Evolutionary conservation across 2,113 vertebrate species (phyloP).

Genomic region (Azemiops feae): DNA sequence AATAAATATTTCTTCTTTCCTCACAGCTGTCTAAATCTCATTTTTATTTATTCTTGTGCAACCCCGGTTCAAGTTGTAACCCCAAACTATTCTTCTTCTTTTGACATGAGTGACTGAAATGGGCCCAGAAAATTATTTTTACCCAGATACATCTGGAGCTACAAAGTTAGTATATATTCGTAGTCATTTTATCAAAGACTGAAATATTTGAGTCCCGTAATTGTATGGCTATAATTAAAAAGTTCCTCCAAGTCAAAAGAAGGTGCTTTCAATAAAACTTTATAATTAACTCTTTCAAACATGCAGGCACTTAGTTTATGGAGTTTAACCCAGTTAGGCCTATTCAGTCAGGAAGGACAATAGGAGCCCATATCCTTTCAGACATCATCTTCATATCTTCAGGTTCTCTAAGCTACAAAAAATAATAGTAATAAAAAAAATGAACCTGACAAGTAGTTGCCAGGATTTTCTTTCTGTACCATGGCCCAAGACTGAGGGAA

Average conservation of each 20-base stretch:
- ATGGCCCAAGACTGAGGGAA: neutral
- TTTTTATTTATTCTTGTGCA: too few species aligned
- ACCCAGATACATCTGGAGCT: neutral
- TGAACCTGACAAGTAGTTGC: neutral
- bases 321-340: neutral
- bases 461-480: neutral
- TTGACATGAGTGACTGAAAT: neutral
- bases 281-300: neutral
- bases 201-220: neutral
- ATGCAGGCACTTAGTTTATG: neutral
- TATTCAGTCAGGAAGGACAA: neutral
- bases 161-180: neutral
- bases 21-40: too few species aligned
- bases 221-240: neutral
- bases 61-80: too few species aligned
- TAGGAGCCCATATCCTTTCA: neutral
- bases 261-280: neutral
- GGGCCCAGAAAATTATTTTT: neutral
- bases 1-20: too few species aligned
- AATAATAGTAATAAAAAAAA: neutral
- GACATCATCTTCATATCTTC: neutral
- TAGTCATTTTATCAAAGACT: neutral
- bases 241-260: neutral
- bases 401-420: neutral
- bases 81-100: too few species aligned